A percentile compares a stretch with the other conserved stretches of the same genome.
Evolutionary conservation across 2,797 vertebrate genomes (phyloP).

Genomic region (Halcyon chelicuti): DNA sequence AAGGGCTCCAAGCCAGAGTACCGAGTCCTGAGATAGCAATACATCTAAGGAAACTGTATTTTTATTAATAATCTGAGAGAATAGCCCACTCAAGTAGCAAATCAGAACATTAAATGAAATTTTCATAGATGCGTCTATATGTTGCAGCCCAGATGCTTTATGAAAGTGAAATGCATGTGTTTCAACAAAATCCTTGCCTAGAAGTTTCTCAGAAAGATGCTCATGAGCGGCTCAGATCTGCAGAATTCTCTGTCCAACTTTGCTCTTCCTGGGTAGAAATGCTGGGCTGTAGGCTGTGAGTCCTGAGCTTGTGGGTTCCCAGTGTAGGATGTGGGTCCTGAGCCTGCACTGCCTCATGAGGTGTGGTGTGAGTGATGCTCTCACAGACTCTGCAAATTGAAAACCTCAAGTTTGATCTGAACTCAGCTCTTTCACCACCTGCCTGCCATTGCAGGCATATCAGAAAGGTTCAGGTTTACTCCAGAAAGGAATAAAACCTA

Average conservation of each 20-base stretch:
- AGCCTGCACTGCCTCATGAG: background rate
- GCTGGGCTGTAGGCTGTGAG: background rate
- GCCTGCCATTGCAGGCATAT: background rate
- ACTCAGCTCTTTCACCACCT: background rate
- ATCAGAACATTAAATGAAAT: background rate
- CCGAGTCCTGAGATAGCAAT: background rate
- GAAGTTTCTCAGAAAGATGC: background rate
- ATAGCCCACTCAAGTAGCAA: background rate
- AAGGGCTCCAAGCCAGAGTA: background rate
- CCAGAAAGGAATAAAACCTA: background rate
- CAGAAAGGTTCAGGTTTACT: background rate
- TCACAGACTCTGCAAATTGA: background rate
- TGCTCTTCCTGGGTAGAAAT: background rate
- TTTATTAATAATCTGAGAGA: background rate
- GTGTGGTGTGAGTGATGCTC: background rate
- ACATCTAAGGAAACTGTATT: background rate
- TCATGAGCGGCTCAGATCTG: background rate
- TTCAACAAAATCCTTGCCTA: background rate
- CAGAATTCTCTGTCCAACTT: background rate
- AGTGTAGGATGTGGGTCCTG: background rate
- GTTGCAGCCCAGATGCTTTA: background rate
- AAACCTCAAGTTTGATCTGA: background rate
- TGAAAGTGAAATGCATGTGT: background rate
- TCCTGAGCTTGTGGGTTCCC: background rate
- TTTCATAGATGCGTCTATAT: background rate